These are phyloP conservation scores for Campoletis sonorensis DNA, from an alignment of 1,140 invertebrate species.

Conservation along the genomic window DNA sequence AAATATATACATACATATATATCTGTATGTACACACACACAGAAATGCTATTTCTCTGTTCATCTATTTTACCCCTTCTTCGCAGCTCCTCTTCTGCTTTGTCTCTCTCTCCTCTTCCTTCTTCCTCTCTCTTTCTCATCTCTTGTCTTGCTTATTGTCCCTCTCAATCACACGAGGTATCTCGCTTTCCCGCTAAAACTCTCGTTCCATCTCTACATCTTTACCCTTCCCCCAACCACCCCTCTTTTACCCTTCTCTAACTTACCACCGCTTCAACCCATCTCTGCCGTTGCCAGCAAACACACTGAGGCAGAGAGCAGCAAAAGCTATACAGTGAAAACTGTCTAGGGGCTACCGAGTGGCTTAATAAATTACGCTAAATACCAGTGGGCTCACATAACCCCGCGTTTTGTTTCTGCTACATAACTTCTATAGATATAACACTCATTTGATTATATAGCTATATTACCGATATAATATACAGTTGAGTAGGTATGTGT, in stretches of 20 bases:
- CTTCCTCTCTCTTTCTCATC: constrained; percentile 18
- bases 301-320: constrained; percentile 28
- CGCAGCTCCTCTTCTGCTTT: not conserved
- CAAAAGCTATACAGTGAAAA: constrained; percentile 41
- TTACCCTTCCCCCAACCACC: not conserved
- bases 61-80: constrained; percentile 36
- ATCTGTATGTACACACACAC: not conserved
- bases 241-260: not conserved
- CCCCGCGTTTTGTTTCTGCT: not conserved
- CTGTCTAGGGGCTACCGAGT: constrained; percentile 36
- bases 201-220: not conserved
- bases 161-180: constrained; percentile 9
- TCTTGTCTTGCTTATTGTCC: not conserved
- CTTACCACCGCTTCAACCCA: not conserved
- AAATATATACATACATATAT: not conserved
- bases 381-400: constrained; percentile 52
- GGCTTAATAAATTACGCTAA: constrained; percentile 66
- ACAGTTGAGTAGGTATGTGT: not conserved
- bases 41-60: constrained; percentile 27
- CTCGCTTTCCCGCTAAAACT: constrained; percentile 31
- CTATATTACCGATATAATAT: constrained; percentile 1
- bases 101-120: constrained; percentile 26
- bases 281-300: constrained; percentile 52
- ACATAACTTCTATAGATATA: constrained; percentile 17
- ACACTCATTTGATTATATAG: not conserved